Conservation (phyloP, 2,888 invertebrate genomes). For the Trypoxylon attenuatum region DNA sequence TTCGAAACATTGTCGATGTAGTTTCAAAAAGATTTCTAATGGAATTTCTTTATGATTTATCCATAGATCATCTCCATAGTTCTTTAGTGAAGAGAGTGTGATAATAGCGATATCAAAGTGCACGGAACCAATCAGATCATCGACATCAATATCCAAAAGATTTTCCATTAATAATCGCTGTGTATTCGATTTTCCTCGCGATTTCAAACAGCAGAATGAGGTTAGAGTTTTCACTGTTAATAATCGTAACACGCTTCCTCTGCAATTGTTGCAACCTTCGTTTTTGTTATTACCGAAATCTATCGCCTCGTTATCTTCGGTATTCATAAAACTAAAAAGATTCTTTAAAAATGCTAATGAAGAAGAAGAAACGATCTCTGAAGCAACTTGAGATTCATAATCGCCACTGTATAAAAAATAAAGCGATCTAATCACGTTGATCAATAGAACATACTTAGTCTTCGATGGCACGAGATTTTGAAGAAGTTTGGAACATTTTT, state of each 20-base stretch:
- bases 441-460: slow-evolving; percentile 34
- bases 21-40: slow-evolving; percentile 60
- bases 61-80: slow-evolving; percentile 40
- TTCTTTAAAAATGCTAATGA: slow-evolving; percentile 42
- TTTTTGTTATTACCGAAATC: slow-evolving; percentile 12
- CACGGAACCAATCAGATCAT: slow-evolving; percentile 41
- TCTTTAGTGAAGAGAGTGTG: slow-evolving; percentile 65
- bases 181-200: slow-evolving; percentile 40
- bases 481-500: slow-evolving; percentile 40
- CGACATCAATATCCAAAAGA: slow-evolving; percentile 59
- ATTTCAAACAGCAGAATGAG: slow-evolving; percentile 55
- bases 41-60: slow-evolving; percentile 45
- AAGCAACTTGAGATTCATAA: slow-evolving; percentile 48
- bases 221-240: slow-evolving; percentile 58
- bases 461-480: slow-evolving; percentile 33
- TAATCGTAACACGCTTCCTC: slow-evolving; percentile 50
- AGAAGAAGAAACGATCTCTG: slow-evolving; percentile 50
- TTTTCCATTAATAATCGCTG: slow-evolving; percentile 56
- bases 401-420: slow-evolving; percentile 50
- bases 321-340: slow-evolving; percentile 50
- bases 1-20: slow-evolving; percentile 64
- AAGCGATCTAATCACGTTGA: slow-evolving; percentile 52
- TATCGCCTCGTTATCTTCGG: slow-evolving; percentile 35
- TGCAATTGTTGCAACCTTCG: slow-evolving; percentile 11
- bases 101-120: slow-evolving; percentile 65